Conservation (phyloP, 2,113 vertebrate species). For the Catharus fuscescens region DNA sequence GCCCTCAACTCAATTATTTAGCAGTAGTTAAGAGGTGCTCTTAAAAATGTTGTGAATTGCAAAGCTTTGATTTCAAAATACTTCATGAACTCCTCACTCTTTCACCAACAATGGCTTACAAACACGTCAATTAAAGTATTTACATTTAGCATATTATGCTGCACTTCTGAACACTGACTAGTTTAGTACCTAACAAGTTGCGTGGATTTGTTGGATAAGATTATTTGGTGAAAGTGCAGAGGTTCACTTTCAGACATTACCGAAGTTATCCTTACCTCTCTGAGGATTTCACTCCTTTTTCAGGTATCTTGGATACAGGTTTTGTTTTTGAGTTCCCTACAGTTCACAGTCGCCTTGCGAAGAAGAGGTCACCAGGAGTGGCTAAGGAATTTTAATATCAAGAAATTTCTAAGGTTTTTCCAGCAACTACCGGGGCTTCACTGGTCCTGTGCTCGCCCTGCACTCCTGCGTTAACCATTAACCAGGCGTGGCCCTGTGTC, state of each 20-base stretch:
- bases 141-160: background rate
- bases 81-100: background rate
- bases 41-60: background rate
- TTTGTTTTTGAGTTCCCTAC: background rate
- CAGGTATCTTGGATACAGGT: background rate
- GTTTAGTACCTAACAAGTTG: background rate
- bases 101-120: background rate
- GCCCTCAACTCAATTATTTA: background rate
- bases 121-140: background rate
- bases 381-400: background rate
- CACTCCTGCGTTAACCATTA: slow-evolving; percentile 13
- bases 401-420: background rate
- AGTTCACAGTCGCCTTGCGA: background rate
- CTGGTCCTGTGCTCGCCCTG: background rate
- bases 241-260: background rate
- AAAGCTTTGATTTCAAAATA: background rate
- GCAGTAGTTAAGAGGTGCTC: background rate
- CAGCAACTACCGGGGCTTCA: background rate
- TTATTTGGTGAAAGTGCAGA: background rate
- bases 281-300: background rate
- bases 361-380: background rate
- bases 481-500: background rate
- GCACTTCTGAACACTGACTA: background rate
- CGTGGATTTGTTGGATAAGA: background rate
- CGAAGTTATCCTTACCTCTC: background rate